Evolutionary conservation across 1,140 invertebrate species (phyloP).

Genomic region (Lepeophtheirus salmonis): DNA sequence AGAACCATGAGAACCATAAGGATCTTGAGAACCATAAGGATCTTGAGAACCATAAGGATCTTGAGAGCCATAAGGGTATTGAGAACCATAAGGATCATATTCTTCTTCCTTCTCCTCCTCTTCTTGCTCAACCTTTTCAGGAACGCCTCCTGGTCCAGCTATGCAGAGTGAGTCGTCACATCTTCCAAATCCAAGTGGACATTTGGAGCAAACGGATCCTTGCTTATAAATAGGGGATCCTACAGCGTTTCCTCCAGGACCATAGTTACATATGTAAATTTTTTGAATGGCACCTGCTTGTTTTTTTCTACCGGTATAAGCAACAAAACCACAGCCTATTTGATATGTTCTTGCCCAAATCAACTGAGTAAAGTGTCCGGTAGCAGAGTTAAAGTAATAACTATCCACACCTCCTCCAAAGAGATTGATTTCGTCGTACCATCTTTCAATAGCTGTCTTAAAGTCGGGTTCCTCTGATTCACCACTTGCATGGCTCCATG

Average conservation of each 20-base stretch:
- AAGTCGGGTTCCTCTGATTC: conserved; percentile 17
- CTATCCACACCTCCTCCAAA: not conserved
- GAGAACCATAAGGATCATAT: not conserved
- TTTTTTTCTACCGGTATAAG: not conserved
- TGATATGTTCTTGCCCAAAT: conserved; percentile 21
- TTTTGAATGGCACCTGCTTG: not conserved
- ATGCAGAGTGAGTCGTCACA: not conserved
- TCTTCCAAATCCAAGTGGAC: conserved; percentile 17
- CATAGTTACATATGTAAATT: conserved; percentile 23
- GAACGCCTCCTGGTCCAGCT: not conserved
- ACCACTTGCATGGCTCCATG: conserved; percentile 19
- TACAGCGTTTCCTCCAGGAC: conserved; percentile 20
- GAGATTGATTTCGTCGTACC: conserved; percentile 19
- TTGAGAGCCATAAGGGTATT: not conserved
- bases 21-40: too few species aligned
- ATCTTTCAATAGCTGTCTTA: conserved; percentile 19
- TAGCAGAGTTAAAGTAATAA: conserved; percentile 16
- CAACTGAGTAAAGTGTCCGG: conserved; percentile 23
- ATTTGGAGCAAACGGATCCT: conserved; percentile 19
- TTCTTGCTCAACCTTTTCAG: not conserved
- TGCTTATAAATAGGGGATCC: conserved; percentile 10
- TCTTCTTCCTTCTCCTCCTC: too few species aligned
- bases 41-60: not conserved
- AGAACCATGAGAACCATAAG: too few species aligned
- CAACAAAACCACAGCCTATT: conserved; percentile 21